Base-by-base conservation (phyloP, 92 coral and sea anemone genomes). In the Porites cylindrica region DNA sequence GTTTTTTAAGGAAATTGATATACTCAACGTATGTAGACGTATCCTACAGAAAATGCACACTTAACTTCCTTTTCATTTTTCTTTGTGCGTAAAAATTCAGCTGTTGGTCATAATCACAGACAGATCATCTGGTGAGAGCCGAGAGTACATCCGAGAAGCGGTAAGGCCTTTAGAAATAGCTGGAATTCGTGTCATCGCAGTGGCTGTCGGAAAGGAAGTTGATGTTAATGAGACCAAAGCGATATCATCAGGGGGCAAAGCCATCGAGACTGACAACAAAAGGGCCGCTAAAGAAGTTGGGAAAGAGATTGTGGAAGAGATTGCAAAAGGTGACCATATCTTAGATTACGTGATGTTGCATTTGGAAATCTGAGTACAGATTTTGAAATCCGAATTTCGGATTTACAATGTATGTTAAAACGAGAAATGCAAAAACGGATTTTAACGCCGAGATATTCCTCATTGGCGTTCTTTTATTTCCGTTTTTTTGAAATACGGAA, bases 61-160 rank as follows among this genome's bases (percentile, higher is more conserved):
- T 38, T 38, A 56, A 10, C 4, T 2, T 52, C 53, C 38, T 12
- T 26, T 10, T 10, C 32, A 51, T 4, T 52, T 20, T 5, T 2
- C 73, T 32, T 3, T 73, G 38, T 43, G 10, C 1, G 0, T 17
- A 4, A 29, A 26, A 6, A 13, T 47, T 69, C 75, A 93, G 85
- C 93, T 95, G 2, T 70, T 95, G 43, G 98, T 93, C 9, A 72
- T 95, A 9, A 91, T 95, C 50, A 88, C 98, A 2, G 95, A 95
- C 70, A 93, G 89, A 24, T 92, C 90, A 58, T 83, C 92, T 50
- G 91, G 81, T 18, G 82, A 75, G 67, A 82, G 89, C 81, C 66
- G 69, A 14, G 86, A 81, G 64, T 94, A 77, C 66, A 83, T 96
- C 20, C 91, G 92, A 19, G 64, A 80, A 26, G 96, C 82, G 60